Base-by-base conservation (phyloP, 2,113 vertebrate genomes). In the Sclerurus mexicanus region DNA sequence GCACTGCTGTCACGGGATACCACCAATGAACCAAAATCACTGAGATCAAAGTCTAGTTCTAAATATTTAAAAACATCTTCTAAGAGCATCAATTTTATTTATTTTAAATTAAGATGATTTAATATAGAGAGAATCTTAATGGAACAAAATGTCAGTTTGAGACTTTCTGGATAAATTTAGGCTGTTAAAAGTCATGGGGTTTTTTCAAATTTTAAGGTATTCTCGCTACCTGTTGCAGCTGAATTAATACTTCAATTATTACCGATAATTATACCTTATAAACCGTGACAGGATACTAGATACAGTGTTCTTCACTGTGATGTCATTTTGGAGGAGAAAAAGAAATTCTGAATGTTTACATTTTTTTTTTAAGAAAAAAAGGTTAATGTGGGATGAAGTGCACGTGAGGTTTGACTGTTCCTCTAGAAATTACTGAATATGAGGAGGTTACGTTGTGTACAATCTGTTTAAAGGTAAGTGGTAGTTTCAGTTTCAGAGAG, bases 41-140 rank as follows among this genome's bases (percentile, higher is more conserved):
- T 49, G 62, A 79, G 44, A 92, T 79, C 13, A 39, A 19, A 68
- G 31, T 50, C 49, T 46, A 13, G 12, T 49, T 79, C 64, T 79
- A 90, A 95, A 89, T 92, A 89, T 92, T 96, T 93, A 80, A 94
- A 96, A 93, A 66, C 74, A 91, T 19, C 42, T 53, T 93, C 20
- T 25, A 17, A 73, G 27, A 83, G 23, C 60, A 62, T 93, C 31
- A 13, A 71, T 9, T 33, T 62, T 35, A 14, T 74, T 9, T 35
- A 14, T 68, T 42, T 23, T 25, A 7, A 56, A 76, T 59, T 82
- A 55, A 35, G 16, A 21, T 88, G 3, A 71, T 87, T 64, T 81
- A 64, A 68, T 62, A 58, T 63, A 31, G 16, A 42, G 60, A 66
- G 78, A 42, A 27, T 15, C 16, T 86, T 90, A n/a, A 9, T 81